Conservation (phyloP, 2,797 vertebrate genomes). For the Karalla daura region DNA sequence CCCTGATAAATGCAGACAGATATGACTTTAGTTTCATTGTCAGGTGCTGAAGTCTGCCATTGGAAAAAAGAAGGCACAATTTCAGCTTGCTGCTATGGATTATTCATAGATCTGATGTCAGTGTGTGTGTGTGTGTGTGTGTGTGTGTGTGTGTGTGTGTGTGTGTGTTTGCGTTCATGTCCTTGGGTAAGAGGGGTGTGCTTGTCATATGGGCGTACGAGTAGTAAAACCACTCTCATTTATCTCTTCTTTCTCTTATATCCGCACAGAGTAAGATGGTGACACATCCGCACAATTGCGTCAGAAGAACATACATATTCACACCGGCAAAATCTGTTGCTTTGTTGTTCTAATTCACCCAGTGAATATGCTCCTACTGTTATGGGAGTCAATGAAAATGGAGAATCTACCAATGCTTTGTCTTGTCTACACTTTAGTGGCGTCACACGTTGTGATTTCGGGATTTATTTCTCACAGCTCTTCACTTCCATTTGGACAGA, state of each 20-base stretch:
- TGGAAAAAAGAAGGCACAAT: constrained; percentile 52
- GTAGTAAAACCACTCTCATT: constrained; percentile 22
- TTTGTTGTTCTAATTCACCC: not conserved
- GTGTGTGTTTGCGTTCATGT: constrained; percentile 32
- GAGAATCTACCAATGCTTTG: constrained; percentile 36
- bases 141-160: constrained; percentile 30
- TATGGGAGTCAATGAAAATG: not conserved
- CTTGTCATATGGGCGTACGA: constrained; percentile 43
- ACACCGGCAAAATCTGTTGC: not conserved
- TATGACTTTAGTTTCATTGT: constrained; percentile 68
- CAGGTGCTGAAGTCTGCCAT: constrained; percentile 31
- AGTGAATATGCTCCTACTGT: constrained; percentile 9
- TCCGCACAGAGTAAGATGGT: not conserved
- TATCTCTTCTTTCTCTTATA: not conserved
- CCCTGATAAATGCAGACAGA: constrained; percentile 56
- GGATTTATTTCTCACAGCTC: constrained; percentile 60
- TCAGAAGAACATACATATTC: not conserved
- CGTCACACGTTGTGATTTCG: constrained; percentile 51
- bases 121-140: constrained; percentile 27
- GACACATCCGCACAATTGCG: not conserved
- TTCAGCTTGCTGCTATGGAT: constrained; percentile 66
- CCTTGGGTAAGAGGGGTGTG: constrained; percentile 58
- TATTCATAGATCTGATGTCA: constrained; percentile 71
- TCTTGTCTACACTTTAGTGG: constrained; percentile 33
- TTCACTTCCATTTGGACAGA: constrained; percentile 71